Evolutionary conservation across 2,113 vertebrate genomes (phyloP).

Genomic region (Anser brachyrhynchus): DNA sequence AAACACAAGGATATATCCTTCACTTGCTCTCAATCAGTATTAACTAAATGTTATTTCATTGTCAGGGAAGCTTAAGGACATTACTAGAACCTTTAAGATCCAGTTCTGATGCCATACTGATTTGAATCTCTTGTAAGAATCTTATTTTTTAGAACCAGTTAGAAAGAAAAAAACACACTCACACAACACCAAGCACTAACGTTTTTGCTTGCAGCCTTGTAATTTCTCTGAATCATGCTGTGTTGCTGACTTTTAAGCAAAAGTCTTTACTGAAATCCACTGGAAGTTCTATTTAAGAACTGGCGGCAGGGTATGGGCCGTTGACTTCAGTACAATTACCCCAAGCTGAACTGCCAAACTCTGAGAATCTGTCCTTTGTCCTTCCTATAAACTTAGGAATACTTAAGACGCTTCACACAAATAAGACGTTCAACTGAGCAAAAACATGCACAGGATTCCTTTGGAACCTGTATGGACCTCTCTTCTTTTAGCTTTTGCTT

Average conservation of each 20-base stretch:
- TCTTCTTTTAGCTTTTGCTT: background rate
- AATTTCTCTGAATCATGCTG: constrained; percentile 57
- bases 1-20: background rate
- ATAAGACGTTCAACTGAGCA: background rate
- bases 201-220: constrained; percentile 46
- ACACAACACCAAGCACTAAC: background rate
- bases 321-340: constrained; percentile 51
- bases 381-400: background rate
- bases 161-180: background rate
- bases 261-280: constrained; percentile 48
- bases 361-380: background rate
- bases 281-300: constrained; percentile 56
- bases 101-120: background rate
- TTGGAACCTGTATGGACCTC: background rate
- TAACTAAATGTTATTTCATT: constrained; percentile 8
- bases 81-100: background rate
- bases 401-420: background rate
- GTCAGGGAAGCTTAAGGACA: background rate
- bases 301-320: constrained; percentile 36
- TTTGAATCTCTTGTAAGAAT: background rate
- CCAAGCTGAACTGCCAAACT: background rate
- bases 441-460: background rate
- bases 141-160: background rate
- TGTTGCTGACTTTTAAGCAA: constrained; percentile 62
- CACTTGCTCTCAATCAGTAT: background rate